A percentile compares a stretch with the other conserved stretches of the same genome.
Conservation (phyloP, 2,888 invertebrate genomes). For the Oscheius sp. region DNA sequence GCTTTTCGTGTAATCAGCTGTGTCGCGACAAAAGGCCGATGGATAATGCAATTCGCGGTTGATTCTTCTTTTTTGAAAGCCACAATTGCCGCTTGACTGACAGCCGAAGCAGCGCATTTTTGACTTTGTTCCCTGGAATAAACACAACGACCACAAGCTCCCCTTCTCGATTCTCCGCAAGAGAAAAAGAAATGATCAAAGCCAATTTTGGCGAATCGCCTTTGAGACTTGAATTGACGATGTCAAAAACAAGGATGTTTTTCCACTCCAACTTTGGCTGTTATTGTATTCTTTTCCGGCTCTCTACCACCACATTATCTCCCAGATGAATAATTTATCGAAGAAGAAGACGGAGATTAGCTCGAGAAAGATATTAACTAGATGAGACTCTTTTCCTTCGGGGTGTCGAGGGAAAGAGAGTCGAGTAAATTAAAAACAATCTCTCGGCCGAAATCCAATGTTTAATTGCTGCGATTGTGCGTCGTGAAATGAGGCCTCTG, state of each 20-base stretch:
- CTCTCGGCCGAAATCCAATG: too few relatives aligned
- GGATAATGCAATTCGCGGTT: neutral
- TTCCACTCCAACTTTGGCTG: neutral
- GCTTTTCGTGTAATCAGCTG: constrained; percentile 2
- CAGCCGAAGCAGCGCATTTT: neutral
- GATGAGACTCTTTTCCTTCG: neutral
- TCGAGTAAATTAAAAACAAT: too few relatives aligned
- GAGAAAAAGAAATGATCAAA: neutral
- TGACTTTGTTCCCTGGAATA: constrained; percentile 9
- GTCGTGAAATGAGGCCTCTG: neutral
- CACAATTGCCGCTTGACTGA: constrained; percentile 13
- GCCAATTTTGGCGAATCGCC: too few relatives aligned
- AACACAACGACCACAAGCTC: too few relatives aligned
- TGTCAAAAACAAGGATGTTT: neutral
- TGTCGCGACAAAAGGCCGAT: neutral
- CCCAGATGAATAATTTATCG: constrained; percentile 1
- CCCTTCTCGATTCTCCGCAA: neutral
- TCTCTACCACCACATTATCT: neutral
- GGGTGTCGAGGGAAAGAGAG: too few relatives aligned
- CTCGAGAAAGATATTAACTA: neutral
- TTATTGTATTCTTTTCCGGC: neutral
- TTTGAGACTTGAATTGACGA: too few relatives aligned
- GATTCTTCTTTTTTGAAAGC: too few relatives aligned
- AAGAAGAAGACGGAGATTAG: neutral
- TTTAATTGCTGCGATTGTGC: too few relatives aligned